Percentiles rank a stretch among this genome's conserved stretches.
Conservation (phyloP, 2,797 vertebrate species). For the Lepilemur septentrionalis region DNA sequence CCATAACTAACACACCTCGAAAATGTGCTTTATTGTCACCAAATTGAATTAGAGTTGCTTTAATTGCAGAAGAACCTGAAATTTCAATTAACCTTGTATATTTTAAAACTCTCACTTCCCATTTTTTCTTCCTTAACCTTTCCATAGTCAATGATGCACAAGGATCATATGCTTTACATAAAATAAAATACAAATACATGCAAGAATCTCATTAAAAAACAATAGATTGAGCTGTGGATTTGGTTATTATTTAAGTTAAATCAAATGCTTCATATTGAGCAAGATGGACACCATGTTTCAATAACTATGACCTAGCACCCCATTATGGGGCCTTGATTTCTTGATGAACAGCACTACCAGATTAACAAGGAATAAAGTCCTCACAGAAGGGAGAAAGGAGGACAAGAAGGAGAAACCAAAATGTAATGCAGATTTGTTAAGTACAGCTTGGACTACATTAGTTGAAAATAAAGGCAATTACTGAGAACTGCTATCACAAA, state of each 20-base stretch:
- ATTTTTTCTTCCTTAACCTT: slow-evolving; percentile 41
- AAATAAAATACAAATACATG: slow-evolving; percentile 34
- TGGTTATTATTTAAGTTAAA: slow-evolving; percentile 43
- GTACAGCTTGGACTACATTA: not conserved
- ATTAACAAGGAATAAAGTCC: not conserved
- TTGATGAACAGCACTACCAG: not conserved
- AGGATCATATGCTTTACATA: not conserved
- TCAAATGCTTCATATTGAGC: not conserved
- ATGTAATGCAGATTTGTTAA: not conserved
- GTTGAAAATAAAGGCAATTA: slow-evolving; percentile 30
- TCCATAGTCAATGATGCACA: not conserved
- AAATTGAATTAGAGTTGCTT: not conserved
- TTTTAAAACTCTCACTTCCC: not conserved
- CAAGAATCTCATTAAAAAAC: slow-evolving; percentile 33
- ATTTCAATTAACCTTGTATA: slow-evolving; percentile 17
- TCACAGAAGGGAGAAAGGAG: not conserved
- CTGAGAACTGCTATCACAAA: not conserved
- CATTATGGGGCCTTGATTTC: not conserved
- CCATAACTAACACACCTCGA: not conserved
- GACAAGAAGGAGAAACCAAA: not conserved
- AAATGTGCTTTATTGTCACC: not conserved
- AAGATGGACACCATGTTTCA: not conserved
- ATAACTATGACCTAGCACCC: not conserved
- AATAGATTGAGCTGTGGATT: not conserved
- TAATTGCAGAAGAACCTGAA: not conserved